Evolutionary conservation across 2,113 vertebrate species (phyloP).

Genomic region (Pterophyllum scalare): DNA sequence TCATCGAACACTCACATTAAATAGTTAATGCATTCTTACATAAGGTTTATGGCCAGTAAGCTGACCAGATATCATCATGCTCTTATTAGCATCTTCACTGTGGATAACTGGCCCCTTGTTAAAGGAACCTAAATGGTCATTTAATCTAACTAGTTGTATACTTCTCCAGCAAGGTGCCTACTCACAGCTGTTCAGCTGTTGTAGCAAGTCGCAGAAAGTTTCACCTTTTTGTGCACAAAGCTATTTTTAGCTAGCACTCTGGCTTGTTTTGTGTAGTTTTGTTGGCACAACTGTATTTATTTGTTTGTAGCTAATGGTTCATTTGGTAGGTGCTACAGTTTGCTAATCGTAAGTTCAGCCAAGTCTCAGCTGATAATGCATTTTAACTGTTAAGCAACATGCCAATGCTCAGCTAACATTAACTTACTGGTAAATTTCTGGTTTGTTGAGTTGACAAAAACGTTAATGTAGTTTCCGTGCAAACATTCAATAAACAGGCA

Average conservation of each 20-base stretch:
- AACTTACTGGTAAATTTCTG: background rate
- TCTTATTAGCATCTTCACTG: too few relatives aligned
- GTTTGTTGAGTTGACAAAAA: background rate
- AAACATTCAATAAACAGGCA: too few relatives aligned
- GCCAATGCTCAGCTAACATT: background rate
- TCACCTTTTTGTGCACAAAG: too few relatives aligned
- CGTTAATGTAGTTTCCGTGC: background rate
- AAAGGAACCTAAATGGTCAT: too few relatives aligned
- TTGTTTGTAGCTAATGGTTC: background rate
- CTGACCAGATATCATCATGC: background rate
- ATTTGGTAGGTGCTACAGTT: background rate
- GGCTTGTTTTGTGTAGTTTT: background rate
- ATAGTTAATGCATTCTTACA: background rate
- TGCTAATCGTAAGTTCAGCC: background rate
- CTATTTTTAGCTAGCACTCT: background rate
- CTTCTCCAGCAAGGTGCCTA: background rate
- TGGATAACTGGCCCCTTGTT: too few relatives aligned
- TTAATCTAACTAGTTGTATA: background rate
- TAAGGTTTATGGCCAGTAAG: background rate
- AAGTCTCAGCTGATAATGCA: too few relatives aligned
- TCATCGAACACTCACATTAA: background rate
- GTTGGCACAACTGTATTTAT: background rate
- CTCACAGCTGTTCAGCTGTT: background rate
- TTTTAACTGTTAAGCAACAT: too few relatives aligned
- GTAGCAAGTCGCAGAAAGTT: background rate